Percentiles rank a stretch among this genome's conserved stretches.
phyloP scores from a whole-genome alignment of 2,888 invertebrate species.

The Clistopyga incitator region DNA sequence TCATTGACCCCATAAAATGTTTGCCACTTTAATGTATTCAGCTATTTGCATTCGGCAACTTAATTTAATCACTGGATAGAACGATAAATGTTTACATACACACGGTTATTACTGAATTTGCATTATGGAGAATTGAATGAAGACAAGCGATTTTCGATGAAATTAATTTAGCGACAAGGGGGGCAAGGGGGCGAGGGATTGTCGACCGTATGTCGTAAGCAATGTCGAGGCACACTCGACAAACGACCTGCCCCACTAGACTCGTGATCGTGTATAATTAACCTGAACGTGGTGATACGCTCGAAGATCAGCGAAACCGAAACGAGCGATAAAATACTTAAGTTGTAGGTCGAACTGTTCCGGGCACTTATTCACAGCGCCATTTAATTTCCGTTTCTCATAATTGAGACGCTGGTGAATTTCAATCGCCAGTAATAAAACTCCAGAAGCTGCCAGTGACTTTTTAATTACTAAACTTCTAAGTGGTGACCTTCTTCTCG shows the following conservation, averaged over 20 bases:
- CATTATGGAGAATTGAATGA: slow-evolving; percentile 53
- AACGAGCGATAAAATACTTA: slow-evolving; percentile 32
- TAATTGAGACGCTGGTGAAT: slow-evolving; percentile 17
- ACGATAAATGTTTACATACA: slow-evolving; percentile 15
- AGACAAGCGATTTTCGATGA: slow-evolving; percentile 36
- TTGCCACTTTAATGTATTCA: not conserved
- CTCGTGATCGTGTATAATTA: slow-evolving; percentile 8
- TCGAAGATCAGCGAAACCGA: slow-evolving; percentile 47
- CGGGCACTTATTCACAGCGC: not conserved
- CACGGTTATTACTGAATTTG: not conserved
- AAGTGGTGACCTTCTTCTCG: slow-evolving; percentile 7
- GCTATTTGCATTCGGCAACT: slow-evolving; percentile 3
- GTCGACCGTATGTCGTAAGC: slow-evolving; percentile 32
- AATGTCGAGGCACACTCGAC: slow-evolving; percentile 15
- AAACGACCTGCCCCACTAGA: slow-evolving; percentile 24
- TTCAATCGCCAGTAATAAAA: slow-evolving; percentile 34
- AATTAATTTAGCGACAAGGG: slow-evolving; percentile 14
- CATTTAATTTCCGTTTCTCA: slow-evolving; percentile 54
- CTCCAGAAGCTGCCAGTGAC: slow-evolving; percentile 12
- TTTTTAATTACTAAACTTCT: slow-evolving; percentile 53
- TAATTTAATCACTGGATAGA: not conserved
- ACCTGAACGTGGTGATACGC: slow-evolving; percentile 19
- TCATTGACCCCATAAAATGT: not conserved
- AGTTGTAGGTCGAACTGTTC: slow-evolving; percentile 26
- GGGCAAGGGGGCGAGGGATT: not conserved